Conservation (phyloP, 2,113 vertebrate genomes). For the Laterallus jamaicensis region DNA sequence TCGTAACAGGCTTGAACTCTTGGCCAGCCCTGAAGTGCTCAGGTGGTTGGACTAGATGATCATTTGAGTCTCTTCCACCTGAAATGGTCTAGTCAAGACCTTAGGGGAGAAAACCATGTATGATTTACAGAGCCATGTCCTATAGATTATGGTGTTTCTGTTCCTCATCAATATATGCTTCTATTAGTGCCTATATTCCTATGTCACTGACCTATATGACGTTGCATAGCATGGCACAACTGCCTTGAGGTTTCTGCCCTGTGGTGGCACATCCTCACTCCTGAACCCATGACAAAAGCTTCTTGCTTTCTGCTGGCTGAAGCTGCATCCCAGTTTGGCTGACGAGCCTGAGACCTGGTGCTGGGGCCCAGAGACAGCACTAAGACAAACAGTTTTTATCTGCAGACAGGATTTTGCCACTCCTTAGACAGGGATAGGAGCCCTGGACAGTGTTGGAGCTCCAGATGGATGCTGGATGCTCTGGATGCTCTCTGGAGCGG, state of each 20-base stretch:
- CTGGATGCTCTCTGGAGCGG: not conserved
- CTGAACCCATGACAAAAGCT: rapidly evolving
- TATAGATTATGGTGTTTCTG: not conserved
- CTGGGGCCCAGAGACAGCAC: not conserved
- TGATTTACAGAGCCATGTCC: not conserved
- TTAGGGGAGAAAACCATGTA: not conserved
- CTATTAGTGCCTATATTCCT: not conserved
- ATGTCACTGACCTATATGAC: not conserved
- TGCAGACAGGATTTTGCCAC: not conserved
- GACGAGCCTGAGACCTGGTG: rapidly evolving
- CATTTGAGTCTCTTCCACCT: too few species aligned
- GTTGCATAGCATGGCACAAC: rapidly evolving
- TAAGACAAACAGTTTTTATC: not conserved
- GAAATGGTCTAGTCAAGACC: too few species aligned
- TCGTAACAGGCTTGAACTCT: too few species aligned
- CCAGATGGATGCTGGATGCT: too few species aligned
- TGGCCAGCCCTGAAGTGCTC: too few species aligned
- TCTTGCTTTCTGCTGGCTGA: not conserved
- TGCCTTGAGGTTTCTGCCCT: not conserved
- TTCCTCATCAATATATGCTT: not conserved
- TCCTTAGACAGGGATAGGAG: not conserved
- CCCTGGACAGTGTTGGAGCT: not conserved
- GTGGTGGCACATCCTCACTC: rapidly evolving
- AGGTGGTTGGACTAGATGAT: too few species aligned
- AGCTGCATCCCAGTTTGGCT: not conserved